Evolutionary conservation across 2,113 vertebrate genomes (phyloP).

Genomic region (Mastomys natalensis): DNA sequence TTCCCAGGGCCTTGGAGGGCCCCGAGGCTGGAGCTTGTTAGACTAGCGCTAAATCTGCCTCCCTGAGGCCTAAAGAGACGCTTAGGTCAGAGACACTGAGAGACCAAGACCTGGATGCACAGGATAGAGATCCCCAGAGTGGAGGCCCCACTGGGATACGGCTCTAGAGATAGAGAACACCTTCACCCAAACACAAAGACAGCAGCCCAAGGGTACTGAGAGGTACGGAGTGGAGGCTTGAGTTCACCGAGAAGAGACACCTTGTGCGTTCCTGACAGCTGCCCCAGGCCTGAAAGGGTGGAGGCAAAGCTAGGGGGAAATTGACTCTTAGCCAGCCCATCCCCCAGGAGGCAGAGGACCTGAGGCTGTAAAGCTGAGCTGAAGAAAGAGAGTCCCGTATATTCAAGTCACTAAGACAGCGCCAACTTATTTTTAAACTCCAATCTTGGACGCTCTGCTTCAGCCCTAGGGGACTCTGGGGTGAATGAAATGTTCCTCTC

Average conservation of each 20-base stretch:
- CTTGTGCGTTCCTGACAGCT: not conserved
- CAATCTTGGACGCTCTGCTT: constrained; percentile 64
- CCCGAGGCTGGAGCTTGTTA: not conserved
- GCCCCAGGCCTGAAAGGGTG: not conserved
- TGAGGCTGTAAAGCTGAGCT: not conserved
- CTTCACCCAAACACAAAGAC: not conserved
- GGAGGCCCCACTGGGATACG: not conserved
- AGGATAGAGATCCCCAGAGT: not conserved
- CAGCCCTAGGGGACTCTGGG: constrained; percentile 73
- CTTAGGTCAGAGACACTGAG: not conserved
- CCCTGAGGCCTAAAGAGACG: constrained; percentile 22
- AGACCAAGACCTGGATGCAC: not conserved
- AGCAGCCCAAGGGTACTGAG: not conserved
- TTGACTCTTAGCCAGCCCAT: not conserved
- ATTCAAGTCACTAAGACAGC: constrained; percentile 32
- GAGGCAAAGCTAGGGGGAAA: constrained; percentile 1
- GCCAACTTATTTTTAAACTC: constrained; percentile 80
- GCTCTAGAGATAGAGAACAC: not conserved
- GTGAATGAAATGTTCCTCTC: constrained; percentile 77
- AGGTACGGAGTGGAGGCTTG: not conserved
- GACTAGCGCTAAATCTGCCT: not conserved
- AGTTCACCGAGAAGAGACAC: not conserved
- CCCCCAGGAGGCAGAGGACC: constrained; percentile 15
- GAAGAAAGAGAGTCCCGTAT: constrained; percentile 11
- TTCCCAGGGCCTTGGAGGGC: constrained; percentile 3